These are phyloP conservation scores for Columba janthina DNA, from an alignment of 2,113 vertebrate species.

Conservation along the genomic window DNA sequence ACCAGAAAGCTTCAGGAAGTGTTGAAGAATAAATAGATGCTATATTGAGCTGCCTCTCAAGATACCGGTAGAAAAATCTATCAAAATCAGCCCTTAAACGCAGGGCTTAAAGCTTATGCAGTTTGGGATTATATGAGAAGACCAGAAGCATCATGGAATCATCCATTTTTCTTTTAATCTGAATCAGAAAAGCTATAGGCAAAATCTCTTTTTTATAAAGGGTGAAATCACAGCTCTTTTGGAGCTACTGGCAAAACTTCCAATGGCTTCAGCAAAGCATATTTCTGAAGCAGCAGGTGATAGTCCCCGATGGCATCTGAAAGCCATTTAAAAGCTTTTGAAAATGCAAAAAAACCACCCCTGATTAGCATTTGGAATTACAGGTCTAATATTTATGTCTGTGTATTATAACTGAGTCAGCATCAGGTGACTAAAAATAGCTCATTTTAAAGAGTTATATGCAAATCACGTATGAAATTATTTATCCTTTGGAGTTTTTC, in stretches of 20 bases:
- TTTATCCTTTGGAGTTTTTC: not conserved
- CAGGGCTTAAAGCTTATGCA: not conserved
- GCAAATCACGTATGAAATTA: not conserved
- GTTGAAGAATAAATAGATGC: not conserved
- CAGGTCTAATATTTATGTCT: not conserved
- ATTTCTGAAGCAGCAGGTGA: not conserved
- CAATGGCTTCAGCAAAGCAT: not conserved
- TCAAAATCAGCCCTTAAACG: not conserved
- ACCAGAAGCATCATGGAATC: not conserved
- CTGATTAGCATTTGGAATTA: not conserved
- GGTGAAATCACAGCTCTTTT: not conserved
- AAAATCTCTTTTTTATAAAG: not conserved
- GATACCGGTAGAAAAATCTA: not conserved
- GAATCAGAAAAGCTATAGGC: not conserved
- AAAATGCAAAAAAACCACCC: not conserved
- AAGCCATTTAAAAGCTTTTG: not conserved
- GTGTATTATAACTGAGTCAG: not conserved
- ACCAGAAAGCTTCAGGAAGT: not conserved
- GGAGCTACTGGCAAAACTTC: not conserved
- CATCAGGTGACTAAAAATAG: not conserved
- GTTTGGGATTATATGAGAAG: not conserved
- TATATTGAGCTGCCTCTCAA: not conserved
- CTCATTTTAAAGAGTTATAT: not conserved
- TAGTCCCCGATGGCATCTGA: not conserved
- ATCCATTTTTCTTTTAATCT: not conserved